Percentiles rank a stretch among this genome's conserved stretches.
Conservation (phyloP, 2,113 vertebrate genomes). For the Danio rerio region DNA sequence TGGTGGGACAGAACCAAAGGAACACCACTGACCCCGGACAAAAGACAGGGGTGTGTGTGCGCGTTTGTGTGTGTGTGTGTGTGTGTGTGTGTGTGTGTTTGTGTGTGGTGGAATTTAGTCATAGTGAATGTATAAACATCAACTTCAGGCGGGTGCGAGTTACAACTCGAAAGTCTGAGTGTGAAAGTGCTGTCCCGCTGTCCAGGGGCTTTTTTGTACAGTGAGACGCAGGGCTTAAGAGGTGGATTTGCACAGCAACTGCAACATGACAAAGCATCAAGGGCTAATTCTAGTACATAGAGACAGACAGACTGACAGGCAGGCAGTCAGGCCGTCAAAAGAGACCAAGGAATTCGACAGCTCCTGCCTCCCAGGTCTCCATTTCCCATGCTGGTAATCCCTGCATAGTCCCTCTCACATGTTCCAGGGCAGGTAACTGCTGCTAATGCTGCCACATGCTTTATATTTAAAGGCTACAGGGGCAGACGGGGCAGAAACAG, state of each 20-base stretch:
- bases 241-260: slow-evolving; percentile 44
- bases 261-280: slow-evolving; percentile 44
- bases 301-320: slow-evolving; percentile 43
- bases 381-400: slow-evolving; percentile 69
- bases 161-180: neutral
- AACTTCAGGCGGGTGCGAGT: neutral
- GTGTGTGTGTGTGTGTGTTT: slow-evolving; percentile 59
- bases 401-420: slow-evolving; percentile 68
- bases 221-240: slow-evolving; percentile 27
- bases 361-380: slow-evolving; percentile 74
- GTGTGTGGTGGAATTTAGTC: slow-evolving; percentile 48
- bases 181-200: neutral
- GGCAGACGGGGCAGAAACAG: slow-evolving; percentile 37
- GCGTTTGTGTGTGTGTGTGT: slow-evolving; percentile 51
- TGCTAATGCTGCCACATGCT: slow-evolving; percentile 72
- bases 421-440: slow-evolving; percentile 72
- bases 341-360: slow-evolving; percentile 75
- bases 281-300: slow-evolving; percentile 39
- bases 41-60: slow-evolving; percentile 57
- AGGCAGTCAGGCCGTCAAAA: slow-evolving; percentile 66
- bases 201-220: slow-evolving; percentile 42
- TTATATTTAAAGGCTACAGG: slow-evolving; percentile 69
- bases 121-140: slow-evolving; percentile 37
- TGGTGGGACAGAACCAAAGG: slow-evolving; percentile 73
- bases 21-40: slow-evolving; percentile 68